Conservation (phyloP, 2,888 invertebrate species). For the Galeruca laticollis region DNA sequence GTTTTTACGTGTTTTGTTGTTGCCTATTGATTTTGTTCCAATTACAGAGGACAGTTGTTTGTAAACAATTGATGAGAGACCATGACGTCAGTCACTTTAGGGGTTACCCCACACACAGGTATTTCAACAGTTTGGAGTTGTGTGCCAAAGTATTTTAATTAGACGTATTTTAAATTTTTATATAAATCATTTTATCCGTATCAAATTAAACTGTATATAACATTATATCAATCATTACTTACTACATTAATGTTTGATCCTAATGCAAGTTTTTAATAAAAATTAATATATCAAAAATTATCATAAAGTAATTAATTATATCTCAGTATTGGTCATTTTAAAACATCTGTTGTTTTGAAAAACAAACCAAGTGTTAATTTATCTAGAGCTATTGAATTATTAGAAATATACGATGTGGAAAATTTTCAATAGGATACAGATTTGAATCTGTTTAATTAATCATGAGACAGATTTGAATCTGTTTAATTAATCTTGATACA, state of each 20-base stretch:
- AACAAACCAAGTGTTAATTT: background rate
- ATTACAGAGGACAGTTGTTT: conserved; percentile 26
- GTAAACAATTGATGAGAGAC: conserved; percentile 40
- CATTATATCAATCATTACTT: background rate
- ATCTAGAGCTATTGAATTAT: background rate
- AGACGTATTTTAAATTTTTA: background rate
- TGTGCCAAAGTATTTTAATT: conserved; percentile 20
- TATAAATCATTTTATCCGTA: background rate
- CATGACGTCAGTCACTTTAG: conserved; percentile 46
- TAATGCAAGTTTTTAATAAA: too few species aligned
- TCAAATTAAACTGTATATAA: too few species aligned
- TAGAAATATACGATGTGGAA: too few species aligned
- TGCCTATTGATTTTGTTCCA: conserved; percentile 27
- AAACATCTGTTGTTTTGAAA: background rate
- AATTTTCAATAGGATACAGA: too few species aligned
- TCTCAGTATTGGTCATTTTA: too few species aligned
- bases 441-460: too few species aligned
- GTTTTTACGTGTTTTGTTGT: conserved; percentile 42
- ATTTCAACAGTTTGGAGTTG: conserved; percentile 39
- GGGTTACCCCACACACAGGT: conserved; percentile 46
- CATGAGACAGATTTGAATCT: too few species aligned
- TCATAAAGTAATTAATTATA: background rate
- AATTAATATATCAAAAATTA: background rate
- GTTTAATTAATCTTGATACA: too few species aligned
- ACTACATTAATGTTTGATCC: too few species aligned